Percentiles rank a stretch among this genome's conserved stretches.
Evolutionary conservation across 1,140 invertebrate species (phyloP).

Genomic region (Pseudomyrmex flavicornis): DNA sequence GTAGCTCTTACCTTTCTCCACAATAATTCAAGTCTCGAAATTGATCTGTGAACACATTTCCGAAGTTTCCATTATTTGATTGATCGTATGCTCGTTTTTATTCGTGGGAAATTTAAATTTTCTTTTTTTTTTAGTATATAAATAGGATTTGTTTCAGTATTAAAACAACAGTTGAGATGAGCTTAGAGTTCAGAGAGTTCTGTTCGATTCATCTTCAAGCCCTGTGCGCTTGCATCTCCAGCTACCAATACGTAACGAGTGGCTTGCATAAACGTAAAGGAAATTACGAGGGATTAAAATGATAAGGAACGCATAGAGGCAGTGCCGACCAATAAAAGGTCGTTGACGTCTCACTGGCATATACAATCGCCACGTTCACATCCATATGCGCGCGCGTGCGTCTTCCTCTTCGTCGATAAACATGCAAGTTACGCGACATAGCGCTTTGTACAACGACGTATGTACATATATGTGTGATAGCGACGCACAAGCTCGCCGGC

Average conservation of each 20-base stretch:
- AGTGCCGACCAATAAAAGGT: constrained; percentile 66
- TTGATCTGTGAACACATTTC: not conserved
- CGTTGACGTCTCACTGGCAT: constrained; percentile 66
- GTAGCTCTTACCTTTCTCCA: not conserved
- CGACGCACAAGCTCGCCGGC: not conserved
- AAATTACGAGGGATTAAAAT: constrained; percentile 69
- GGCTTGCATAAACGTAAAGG: constrained; percentile 41
- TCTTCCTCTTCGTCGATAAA: constrained; percentile 37
- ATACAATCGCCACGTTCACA: constrained; percentile 55
- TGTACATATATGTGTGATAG: not conserved
- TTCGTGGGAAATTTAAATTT: not conserved
- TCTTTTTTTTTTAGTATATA: not conserved
- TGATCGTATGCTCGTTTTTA: not conserved
- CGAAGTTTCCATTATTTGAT: not conserved
- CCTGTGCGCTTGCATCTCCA: constrained; percentile 1
- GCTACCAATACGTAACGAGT: constrained; percentile 44
- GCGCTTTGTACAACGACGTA: not conserved
- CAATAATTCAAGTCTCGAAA: constrained; percentile 19
- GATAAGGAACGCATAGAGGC: constrained; percentile 63
- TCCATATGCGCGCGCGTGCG: constrained; percentile 15
- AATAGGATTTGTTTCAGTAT: no score
- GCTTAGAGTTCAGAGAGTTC: not conserved
- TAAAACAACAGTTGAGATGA: not conserved
- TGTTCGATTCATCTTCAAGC: not conserved
- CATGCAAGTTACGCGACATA: constrained; percentile 11